phyloP scores from a whole-genome alignment of 2,797 vertebrate genomes.

The Sparus aurata region DNA sequence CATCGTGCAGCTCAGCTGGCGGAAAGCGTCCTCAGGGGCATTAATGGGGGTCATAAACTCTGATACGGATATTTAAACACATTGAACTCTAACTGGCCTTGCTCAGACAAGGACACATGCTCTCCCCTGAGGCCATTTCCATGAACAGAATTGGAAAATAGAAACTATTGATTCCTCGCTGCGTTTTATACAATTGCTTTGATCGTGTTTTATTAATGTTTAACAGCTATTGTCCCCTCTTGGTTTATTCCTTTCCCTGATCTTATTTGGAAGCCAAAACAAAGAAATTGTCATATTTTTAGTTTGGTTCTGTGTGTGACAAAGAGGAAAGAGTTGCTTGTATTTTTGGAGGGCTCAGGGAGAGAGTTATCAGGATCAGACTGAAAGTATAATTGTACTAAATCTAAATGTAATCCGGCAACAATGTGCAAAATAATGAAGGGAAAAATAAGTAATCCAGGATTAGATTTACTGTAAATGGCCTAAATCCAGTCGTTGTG shows the following conservation, averaged over 20 bases:
- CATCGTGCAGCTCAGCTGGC: slow-evolving; percentile 53
- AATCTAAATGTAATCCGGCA: slow-evolving; percentile 52
- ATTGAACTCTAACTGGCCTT: slow-evolving; percentile 80
- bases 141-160: slow-evolving; percentile 73
- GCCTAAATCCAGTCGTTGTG: slow-evolving; percentile 54
- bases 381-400: slow-evolving; percentile 21
- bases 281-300: neutral
- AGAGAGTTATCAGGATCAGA: slow-evolving; percentile 19
- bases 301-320: neutral
- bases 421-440: slow-evolving; percentile 28
- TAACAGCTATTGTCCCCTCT: slow-evolving; percentile 4
- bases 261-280: slow-evolving; percentile 12
- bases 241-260: neutral
- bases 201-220: slow-evolving; percentile 58
- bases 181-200: slow-evolving; percentile 71
- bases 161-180: slow-evolving; percentile 72
- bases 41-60: slow-evolving; percentile 80
- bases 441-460: slow-evolving; percentile 49
- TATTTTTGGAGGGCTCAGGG: neutral
- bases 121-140: slow-evolving; percentile 65
- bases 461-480: slow-evolving; percentile 52
- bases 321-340: neutral
- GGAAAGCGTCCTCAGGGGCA: slow-evolving; percentile 63
- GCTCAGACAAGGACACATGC: slow-evolving; percentile 70
- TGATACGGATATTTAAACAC: slow-evolving; percentile 78